phyloP scores from a whole-genome alignment of 2,888 invertebrate genomes.

The Ecdyonurus torrentis region DNA sequence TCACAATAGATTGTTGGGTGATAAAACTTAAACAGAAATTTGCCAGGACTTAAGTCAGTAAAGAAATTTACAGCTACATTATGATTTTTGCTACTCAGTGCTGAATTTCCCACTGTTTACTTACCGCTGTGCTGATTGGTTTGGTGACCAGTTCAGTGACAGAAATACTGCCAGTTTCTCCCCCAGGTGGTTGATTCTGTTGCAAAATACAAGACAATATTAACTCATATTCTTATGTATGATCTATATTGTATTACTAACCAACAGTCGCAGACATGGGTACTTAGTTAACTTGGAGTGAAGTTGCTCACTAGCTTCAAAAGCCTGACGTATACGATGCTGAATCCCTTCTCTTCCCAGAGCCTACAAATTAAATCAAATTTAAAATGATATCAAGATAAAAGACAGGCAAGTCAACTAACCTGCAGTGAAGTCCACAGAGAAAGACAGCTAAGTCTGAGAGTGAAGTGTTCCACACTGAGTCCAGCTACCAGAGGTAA shows the following conservation, averaged over 20 bases:
- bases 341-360: conserved; percentile 47
- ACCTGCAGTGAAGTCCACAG: conserved; percentile 65
- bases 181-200: conserved; percentile 70
- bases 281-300: conserved; percentile 42
- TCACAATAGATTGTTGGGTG: background rate
- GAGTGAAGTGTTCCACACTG: conserved; percentile 30
- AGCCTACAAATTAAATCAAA: conserved; percentile 20
- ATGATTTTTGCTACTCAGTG: too few relatives aligned
- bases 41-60: background rate
- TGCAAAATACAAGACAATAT: conserved; percentile 18
- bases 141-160: conserved; percentile 42
- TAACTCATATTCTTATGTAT: background rate
- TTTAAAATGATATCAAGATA: conserved; percentile 6
- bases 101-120: too few relatives aligned
- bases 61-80: too few relatives aligned
- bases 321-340: conserved; percentile 52
- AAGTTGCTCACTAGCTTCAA: conserved; percentile 48
- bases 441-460: conserved; percentile 58
- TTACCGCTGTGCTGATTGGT: conserved; percentile 41
- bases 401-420: conserved; percentile 1
- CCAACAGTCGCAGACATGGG: conserved; percentile 51
- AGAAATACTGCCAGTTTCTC: conserved; percentile 45
- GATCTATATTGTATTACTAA: conserved; percentile 27
- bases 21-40: background rate
- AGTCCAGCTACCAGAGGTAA: conserved; percentile 41